These are phyloP conservation scores for Amblyjoppa fuscipennis DNA, from an alignment of 2,888 invertebrate species.

Conservation along the genomic window DNA sequence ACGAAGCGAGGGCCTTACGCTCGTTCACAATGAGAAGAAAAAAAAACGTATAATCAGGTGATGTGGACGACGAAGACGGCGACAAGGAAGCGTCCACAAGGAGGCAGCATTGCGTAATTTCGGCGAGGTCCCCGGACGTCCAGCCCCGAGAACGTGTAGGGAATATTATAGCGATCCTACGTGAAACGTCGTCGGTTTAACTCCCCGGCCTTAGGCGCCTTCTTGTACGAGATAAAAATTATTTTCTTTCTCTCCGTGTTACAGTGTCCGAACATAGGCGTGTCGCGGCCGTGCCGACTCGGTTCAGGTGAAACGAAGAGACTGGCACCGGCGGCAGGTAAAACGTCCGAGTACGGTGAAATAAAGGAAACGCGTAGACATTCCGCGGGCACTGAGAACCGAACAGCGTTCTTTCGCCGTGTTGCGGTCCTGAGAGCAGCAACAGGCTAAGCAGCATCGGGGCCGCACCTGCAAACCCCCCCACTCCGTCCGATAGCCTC, in stretches of 20 bases:
- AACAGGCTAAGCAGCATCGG: constrained; percentile 50
- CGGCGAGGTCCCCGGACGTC: constrained; percentile 50
- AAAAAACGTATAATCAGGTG: constrained; percentile 34
- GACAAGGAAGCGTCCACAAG: background rate
- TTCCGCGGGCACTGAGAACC: constrained; percentile 63
- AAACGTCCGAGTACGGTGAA: constrained; percentile 57
- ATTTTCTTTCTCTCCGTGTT: background rate
- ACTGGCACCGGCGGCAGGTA: constrained; percentile 53
- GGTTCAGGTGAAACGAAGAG: constrained; percentile 44
- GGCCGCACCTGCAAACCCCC: constrained; percentile 79
- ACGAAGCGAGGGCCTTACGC: constrained; percentile 7
- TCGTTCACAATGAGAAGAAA: constrained; percentile 2
- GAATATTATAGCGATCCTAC: constrained; percentile 46
- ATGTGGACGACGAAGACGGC: constrained; percentile 13
- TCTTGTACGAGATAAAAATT: constrained; percentile 11
- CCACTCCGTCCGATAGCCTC: constrained; percentile 66
- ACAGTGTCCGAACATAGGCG: background rate
- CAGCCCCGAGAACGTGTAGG: constrained; percentile 43
- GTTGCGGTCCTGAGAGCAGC: constrained; percentile 71
- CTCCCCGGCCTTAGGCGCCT: constrained; percentile 5
- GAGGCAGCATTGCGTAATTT: constrained; percentile 60
- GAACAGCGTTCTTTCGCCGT: constrained; percentile 75
- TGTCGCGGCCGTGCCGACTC: constrained; percentile 28
- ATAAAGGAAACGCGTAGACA: constrained; percentile 64
- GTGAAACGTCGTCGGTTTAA: constrained; percentile 45